Evolutionary conservation across 2,113 vertebrate genomes (phyloP).

Genomic region (Phalacrocorax brasilianus): DNA sequence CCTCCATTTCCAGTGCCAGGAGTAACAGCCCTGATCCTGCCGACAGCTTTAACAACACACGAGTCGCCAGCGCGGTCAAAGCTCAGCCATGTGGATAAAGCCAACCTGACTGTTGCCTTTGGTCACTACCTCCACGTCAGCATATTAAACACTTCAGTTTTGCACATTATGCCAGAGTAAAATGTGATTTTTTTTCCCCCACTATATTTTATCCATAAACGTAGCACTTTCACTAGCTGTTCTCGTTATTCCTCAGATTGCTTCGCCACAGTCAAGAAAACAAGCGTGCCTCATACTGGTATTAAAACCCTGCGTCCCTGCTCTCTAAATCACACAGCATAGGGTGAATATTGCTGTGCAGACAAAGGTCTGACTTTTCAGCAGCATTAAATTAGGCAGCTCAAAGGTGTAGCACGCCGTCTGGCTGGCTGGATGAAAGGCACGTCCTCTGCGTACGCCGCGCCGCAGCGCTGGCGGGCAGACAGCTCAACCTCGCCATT

Average conservation of each 20-base stretch:
- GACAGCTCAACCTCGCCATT: not conserved
- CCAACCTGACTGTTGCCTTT: not conserved
- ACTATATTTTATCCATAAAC: not conserved
- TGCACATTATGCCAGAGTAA: not conserved
- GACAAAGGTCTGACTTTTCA: not conserved
- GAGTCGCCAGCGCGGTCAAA: rapidly evolving
- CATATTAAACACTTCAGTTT: not conserved
- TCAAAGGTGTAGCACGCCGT: not conserved
- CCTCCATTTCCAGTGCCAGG: not conserved
- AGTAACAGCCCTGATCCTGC: not conserved
- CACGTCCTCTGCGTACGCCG: not conserved
- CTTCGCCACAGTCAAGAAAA: not conserved
- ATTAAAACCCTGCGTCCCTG: not conserved
- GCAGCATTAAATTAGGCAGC: not conserved
- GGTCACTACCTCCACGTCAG: not conserved
- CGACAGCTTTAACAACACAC: rapidly evolving
- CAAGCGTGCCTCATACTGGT: rapidly evolving
- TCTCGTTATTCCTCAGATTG: not conserved
- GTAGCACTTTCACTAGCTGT: not conserved
- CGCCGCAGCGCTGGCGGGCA: not conserved
- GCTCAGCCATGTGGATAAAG: not conserved
- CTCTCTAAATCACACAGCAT: not conserved
- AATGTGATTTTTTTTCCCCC: rapidly evolving
- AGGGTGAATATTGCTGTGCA: not conserved
- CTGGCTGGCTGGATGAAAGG: not conserved